phyloP scores from a whole-genome alignment of 2,888 invertebrate species.

The Anodontia alba region DNA sequence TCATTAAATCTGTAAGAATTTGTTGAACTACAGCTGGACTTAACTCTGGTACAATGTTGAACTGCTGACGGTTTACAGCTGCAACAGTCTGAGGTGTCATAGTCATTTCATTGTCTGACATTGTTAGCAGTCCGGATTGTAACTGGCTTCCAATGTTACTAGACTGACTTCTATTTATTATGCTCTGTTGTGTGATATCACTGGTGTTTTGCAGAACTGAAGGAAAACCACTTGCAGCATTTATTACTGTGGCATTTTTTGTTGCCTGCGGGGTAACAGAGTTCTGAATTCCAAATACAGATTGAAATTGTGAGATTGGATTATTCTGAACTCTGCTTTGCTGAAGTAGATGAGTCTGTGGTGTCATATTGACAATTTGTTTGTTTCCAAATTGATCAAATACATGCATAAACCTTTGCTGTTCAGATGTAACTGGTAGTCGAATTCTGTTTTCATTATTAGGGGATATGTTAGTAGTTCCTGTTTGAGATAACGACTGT shows the following conservation, averaged over 20 bases:
- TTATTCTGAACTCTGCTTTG: neutral
- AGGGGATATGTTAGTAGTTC: neutral
- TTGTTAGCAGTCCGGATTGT: neutral
- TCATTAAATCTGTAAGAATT: constrained; percentile 45
- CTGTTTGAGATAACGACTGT: neutral
- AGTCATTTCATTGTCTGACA: neutral
- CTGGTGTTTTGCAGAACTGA: neutral
- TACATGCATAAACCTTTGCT: constrained; percentile 7
- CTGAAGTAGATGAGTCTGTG: neutral
- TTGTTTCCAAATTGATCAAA: constrained; percentile 14
- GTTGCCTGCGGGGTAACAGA: neutral
- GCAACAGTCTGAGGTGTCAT: neutral
- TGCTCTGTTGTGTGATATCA: neutral
- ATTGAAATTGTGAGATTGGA: neutral
- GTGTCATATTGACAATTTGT: constrained; percentile 13
- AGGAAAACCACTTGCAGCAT: no score
- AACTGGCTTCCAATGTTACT: neutral
- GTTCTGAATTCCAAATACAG: neutral
- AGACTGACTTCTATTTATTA: neutral
- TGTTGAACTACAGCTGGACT: constrained; percentile 58
- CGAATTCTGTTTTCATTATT: neutral
- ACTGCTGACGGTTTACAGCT: constrained; percentile 9
- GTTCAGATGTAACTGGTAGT: constrained; percentile 1
- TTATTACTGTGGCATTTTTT: no score
- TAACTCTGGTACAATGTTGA: constrained; percentile 50